Percentiles rank a stretch among this genome's conserved stretches.
Conservation (phyloP, 2,797 vertebrate genomes). For the Argya squamiceps region DNA sequence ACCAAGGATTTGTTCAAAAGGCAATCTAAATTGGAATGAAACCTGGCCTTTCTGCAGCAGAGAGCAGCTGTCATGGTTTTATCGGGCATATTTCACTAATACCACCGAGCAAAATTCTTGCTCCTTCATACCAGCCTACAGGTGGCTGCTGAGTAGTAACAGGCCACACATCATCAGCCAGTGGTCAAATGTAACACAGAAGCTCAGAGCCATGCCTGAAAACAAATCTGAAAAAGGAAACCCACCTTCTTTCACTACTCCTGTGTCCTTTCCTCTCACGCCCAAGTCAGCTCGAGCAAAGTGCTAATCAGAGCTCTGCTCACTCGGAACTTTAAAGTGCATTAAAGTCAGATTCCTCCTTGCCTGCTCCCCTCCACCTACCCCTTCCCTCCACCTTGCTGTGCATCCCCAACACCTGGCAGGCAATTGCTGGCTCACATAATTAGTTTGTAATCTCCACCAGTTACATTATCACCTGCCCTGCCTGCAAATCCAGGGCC, state of each 20-base stretch:
- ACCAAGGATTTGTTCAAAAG: constrained; percentile 1
- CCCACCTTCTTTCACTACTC: background rate
- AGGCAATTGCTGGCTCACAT: background rate
- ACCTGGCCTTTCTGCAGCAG: background rate
- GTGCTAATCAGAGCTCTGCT: background rate
- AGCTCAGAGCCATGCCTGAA: background rate
- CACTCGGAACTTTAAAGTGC: fast-evolving
- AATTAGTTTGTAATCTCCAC: background rate
- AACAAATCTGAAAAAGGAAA: background rate
- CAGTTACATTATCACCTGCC: background rate
- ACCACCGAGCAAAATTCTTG: background rate
- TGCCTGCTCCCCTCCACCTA: background rate
- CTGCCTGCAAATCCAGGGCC: background rate
- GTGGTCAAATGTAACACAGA: background rate
- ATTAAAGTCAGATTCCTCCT: too few relatives aligned
- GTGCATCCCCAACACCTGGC: background rate
- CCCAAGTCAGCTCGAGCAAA: background rate
- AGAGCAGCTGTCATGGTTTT: background rate
- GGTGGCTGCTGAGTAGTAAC: background rate
- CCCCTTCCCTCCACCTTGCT: background rate
- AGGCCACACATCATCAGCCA: background rate
- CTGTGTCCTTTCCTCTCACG: background rate
- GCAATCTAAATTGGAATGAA: background rate
- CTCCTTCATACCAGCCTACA: background rate
- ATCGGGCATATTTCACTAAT: background rate